Conservation (phyloP, 2,113 vertebrate genomes). For the Sialia sialis region DNA sequence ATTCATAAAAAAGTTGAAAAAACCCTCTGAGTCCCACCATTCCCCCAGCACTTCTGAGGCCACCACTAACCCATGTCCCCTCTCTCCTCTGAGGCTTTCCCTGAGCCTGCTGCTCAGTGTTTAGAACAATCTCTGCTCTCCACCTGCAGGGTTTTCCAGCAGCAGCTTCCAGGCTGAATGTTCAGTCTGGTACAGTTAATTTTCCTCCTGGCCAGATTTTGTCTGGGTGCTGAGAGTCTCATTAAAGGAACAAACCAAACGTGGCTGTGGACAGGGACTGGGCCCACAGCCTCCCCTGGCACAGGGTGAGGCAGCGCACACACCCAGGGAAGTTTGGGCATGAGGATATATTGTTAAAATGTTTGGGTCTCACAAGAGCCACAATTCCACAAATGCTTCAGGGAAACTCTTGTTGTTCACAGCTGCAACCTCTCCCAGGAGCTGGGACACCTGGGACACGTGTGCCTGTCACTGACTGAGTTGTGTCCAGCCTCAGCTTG, state of each 20-base stretch:
- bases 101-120: not conserved
- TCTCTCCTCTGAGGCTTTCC: not conserved
- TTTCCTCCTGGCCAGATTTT: not conserved
- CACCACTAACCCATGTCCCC: not conserved
- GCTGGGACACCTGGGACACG: not conserved
- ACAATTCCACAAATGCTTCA: not conserved
- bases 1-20: not conserved
- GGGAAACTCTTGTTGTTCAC: not conserved
- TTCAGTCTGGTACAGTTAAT: not conserved
- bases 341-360: not conserved
- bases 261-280: rapidly evolving
- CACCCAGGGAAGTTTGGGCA: not conserved
- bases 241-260: not conserved
- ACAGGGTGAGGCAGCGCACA: not conserved
- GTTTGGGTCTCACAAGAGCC: not conserved
- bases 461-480: not conserved
- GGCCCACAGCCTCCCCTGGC: not conserved
- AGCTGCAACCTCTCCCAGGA: not conserved
- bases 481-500: not conserved
- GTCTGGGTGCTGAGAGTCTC: not conserved
- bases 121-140: not conserved
- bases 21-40: not conserved
- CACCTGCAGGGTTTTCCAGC: not conserved
- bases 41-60: not conserved
- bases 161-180: not conserved